Base-by-base conservation (phyloP, 2,888 invertebrate genomes). In the Plebejus melissa region DNA sequence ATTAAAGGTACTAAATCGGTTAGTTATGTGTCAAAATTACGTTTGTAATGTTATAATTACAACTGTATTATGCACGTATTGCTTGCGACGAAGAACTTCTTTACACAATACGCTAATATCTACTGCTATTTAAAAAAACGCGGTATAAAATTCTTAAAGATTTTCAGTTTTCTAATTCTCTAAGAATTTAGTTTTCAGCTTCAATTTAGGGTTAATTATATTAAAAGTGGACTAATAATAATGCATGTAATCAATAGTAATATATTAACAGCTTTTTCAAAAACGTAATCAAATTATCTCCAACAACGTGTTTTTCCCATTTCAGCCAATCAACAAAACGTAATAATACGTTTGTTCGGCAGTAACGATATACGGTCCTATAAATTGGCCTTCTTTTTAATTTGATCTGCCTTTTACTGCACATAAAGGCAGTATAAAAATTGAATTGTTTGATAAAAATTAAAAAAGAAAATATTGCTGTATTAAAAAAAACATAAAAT, bases 381-480 rank as follows among this genome's bases (percentile, higher is more conserved):
- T 72, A 54, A 72, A 72, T 72, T 72, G 46, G 16, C 28, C 41
- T 72, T 50, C 28, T 71, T 65, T 65, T 72, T 74, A 74, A 72
- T n/a, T 76, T 74, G 50, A 69, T 69, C 70, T 79, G 82, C 32
- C n/a, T 65, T 65, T 57, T 38, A 28, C 13, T 75, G 77, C 79
- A 84, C 86, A 84, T 82, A 83, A 85, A 82, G 84, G 86, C 80
- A 83, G 81, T 82, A 82, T 87, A 85, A 86, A 87, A 87, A 89
- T 88, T 32, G 1, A 38, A 13, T 11, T 22, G 13, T 74, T 58
- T 38, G 1, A n/a, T 16, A 74, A n/a, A 36, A 58, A n/a, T 28
- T n/a, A 13, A 69, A 69, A 69, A 69, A 50, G 3, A 0, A 50
- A 3, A 13, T 13, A 13, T 0, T 13, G 3, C 13, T 13, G 0